These are phyloP conservation scores for Chaetops frenatus DNA, from an alignment of 2,113 vertebrate genomes.

Conservation along the genomic window DNA sequence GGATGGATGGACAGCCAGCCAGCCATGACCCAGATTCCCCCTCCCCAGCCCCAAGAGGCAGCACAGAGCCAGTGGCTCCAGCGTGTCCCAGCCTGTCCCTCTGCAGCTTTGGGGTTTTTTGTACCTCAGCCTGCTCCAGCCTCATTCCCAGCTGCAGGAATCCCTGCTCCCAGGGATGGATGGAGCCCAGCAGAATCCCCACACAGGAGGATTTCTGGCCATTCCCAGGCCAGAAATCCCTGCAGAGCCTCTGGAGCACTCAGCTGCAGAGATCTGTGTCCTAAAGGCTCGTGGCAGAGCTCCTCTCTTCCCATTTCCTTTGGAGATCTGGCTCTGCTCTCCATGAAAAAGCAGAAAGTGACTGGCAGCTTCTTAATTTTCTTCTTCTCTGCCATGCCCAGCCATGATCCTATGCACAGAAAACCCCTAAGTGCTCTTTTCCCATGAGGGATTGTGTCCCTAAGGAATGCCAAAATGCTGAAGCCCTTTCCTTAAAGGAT, in stretches of 20 bases:
- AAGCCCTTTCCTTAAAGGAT: neutral
- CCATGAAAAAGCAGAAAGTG: neutral
- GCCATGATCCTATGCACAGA: neutral
- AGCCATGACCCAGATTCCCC: neutral
- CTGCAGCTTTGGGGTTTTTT: neutral
- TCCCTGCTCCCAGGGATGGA: rapidly evolving
- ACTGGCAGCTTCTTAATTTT: neutral
- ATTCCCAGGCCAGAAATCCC: neutral
- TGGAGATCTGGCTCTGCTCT: neutral
- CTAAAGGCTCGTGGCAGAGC: neutral
- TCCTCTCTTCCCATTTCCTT: neutral
- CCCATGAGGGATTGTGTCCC: neutral
- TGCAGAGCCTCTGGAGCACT: neutral
- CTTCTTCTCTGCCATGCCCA: neutral
- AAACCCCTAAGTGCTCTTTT: neutral
- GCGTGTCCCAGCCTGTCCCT: neutral
- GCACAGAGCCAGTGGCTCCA: neutral
- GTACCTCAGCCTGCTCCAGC: neutral
- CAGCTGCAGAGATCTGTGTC: neutral
- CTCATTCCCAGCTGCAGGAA: rapidly evolving
- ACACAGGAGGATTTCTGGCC: rapidly evolving
- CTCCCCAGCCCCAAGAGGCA: neutral
- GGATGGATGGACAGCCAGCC: neutral
- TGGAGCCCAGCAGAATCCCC: neutral
- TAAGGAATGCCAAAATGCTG: neutral